phyloP scores from a whole-genome alignment of 2,113 vertebrate genomes.

The Pycnonotus jocosus region DNA sequence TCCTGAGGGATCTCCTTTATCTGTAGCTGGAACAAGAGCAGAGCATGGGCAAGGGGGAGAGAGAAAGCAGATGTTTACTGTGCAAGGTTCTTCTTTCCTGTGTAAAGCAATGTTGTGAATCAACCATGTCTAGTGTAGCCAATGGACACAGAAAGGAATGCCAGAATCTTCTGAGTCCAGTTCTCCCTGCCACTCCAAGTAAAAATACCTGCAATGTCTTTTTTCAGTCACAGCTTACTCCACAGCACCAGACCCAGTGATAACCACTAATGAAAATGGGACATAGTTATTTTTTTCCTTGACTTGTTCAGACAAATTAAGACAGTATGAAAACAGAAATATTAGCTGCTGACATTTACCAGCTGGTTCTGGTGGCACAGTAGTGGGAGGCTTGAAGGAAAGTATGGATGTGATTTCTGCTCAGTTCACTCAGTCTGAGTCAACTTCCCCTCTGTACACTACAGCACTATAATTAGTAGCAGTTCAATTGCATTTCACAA shows the following conservation, averaged over 20 bases:
- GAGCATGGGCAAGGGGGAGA: background rate
- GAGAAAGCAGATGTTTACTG: background rate
- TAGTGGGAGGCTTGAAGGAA: background rate
- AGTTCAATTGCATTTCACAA: background rate
- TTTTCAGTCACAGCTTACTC: background rate
- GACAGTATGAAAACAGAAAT: background rate
- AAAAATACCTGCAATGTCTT: background rate
- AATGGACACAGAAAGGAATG: background rate
- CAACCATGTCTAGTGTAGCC: background rate
- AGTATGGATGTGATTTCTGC: background rate
- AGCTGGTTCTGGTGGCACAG: background rate
- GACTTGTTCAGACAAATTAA: background rate
- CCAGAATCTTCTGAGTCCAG: background rate
- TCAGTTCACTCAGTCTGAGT: background rate
- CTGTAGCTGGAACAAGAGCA: background rate
- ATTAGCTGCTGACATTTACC: background rate
- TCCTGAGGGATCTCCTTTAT: background rate
- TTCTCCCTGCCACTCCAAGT: background rate
- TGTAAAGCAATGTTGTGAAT: background rate
- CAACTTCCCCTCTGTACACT: background rate
- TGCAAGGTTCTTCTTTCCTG: background rate
- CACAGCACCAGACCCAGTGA: background rate
- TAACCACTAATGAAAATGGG: background rate
- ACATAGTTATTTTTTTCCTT: background rate
- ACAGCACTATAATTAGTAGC: background rate